A percentile compares a stretch with the other conserved stretches of the same genome.
phyloP scores from a whole-genome alignment of 2,888 invertebrate species.

The Anthrax anthrax region DNA sequence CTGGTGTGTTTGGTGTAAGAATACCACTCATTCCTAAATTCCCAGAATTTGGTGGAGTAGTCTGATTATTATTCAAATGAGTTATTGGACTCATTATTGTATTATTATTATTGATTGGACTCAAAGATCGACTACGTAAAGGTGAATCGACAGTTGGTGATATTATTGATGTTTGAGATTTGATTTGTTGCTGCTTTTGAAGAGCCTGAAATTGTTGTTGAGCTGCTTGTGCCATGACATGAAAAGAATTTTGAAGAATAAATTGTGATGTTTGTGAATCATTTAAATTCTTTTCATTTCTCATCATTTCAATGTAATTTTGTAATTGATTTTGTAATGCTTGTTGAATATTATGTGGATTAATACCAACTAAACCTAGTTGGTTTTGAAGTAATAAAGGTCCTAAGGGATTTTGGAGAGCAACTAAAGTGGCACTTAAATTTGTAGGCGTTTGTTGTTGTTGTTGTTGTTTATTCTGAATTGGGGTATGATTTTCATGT shows the following conservation, averaged over 20 bases:
- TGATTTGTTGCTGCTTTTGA: constrained; percentile 41
- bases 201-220: constrained; percentile 70
- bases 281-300: constrained; percentile 20
- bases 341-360: constrained; percentile 25
- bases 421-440: constrained; percentile 17
- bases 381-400: constrained; percentile 26
- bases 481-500: not conserved
- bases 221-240: constrained; percentile 68
- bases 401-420: constrained; percentile 23
- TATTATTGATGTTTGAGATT: constrained; percentile 22
- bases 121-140: constrained; percentile 30
- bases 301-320: constrained; percentile 31
- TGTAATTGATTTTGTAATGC: constrained; percentile 32
- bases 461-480: not conserved
- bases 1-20: constrained; percentile 43
- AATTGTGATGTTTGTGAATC: constrained; percentile 41
- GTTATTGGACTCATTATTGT: constrained; percentile 26
- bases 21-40: constrained; percentile 33
- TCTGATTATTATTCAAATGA: constrained; percentile 29
- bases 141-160: constrained; percentile 29
- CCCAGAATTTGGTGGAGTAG: constrained; percentile 39
- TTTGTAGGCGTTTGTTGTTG: constrained; percentile 11
- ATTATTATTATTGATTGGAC: constrained; percentile 20
- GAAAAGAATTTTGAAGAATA: constrained; percentile 57
- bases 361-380: constrained; percentile 19